Conservation (phyloP, 2,797 vertebrate species). For the Microhierax caerulescens region DNA sequence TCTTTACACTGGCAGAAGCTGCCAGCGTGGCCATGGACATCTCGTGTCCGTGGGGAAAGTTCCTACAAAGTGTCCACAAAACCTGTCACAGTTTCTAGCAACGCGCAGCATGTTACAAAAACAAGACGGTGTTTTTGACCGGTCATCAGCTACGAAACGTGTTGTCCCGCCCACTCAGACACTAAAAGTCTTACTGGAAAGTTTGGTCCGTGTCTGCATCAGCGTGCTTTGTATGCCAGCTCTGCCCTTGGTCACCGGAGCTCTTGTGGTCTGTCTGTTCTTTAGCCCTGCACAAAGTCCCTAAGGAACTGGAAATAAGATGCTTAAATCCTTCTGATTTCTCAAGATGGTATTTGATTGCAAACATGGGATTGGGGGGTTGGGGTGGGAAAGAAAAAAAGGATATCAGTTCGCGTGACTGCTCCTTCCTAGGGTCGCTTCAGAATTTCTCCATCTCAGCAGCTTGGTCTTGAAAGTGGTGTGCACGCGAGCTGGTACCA, state of each 20-base stretch:
- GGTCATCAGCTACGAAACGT: background rate
- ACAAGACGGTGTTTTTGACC: background rate
- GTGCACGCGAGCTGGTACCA: background rate
- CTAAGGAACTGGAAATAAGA: background rate
- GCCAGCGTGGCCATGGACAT: fast-evolving
- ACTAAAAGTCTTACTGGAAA: background rate
- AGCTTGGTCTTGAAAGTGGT: background rate
- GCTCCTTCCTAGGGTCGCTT: background rate
- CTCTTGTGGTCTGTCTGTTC: background rate
- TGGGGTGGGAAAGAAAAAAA: background rate
- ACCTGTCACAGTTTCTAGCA: background rate
- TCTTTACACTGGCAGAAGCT: background rate
- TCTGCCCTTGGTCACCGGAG: background rate
- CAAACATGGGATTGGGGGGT: background rate
- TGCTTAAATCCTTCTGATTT: background rate
- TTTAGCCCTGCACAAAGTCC: background rate
- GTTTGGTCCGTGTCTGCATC: background rate
- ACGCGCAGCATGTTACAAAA: background rate
- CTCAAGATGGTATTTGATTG: background rate
- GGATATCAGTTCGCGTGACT: fast-evolving
- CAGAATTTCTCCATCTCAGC: background rate
- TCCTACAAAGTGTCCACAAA: background rate
- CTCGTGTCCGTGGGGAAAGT: background rate
- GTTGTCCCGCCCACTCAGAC: background rate
- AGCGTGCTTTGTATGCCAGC: background rate